Base-by-base conservation (phyloP, 2,113 vertebrate genomes). In the Carassius auratus region DNA sequence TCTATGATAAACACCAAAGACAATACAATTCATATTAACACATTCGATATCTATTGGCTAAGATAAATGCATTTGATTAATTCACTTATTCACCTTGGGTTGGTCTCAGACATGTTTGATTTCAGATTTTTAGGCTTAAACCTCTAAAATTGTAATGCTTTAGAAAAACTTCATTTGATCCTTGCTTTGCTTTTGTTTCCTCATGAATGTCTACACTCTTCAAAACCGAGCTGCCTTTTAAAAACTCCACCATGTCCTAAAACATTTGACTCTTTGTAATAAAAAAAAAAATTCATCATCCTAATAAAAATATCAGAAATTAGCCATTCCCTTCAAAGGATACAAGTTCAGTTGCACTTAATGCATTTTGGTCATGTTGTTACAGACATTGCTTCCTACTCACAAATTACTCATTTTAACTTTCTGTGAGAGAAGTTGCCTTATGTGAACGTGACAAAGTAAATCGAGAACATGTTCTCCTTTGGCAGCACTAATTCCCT, bases 401-500 rank as follows among this genome's bases (percentile, higher is more conserved):
- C 33, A 69, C 33, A n/a, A 17, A 48, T 45, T 38, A 13, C 76
- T 38, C 76, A 23, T 21, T 59, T 59, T 9, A 23, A 26, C n/a
- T 30, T 77, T 21, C 55, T 42, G 55, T 79, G 6, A 80, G 10
- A 42, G 14, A 3, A 45, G 14, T 21, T 64, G n/a, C 59, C 77
- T 26, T 15, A 4, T 26, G 45, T 48, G 3, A 66, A 80, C n/a
- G 3, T 80, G n/a, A 64, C 78, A 80, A 15, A 66, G 8, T 80
- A 52, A 9, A 48, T 50, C 0, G 23, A 81, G 26, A 68, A 68
- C 62, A 33, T 68, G 62, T 19, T 68, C n/a, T 81, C 8, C 45
- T 81, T 52, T 83, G 81, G 81, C 68, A 73, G 12, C 48, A 73
- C 75, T 19, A 76, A 55, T 52, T 30, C 79, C 79, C 79, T 81